phyloP scores from a whole-genome alignment of 30 jellyfish, hydroid and myxozoan genomes.

The Aurelia sp. region DNA sequence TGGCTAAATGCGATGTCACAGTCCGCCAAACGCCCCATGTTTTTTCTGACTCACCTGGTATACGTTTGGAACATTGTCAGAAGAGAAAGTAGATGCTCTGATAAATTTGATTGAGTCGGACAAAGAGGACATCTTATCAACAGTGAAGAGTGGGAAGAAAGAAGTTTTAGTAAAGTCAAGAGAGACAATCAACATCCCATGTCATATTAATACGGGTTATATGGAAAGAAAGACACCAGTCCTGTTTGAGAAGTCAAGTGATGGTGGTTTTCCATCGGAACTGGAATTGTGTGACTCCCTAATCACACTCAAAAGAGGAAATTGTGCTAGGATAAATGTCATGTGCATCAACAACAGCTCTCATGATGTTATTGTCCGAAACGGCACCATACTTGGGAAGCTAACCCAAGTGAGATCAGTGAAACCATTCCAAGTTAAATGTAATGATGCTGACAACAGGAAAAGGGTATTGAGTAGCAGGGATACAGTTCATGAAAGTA shows the following conservation, averaged over 20 bases:
- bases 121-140: not conserved
- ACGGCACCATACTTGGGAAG: conserved; percentile 3
- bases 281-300: conserved; percentile 23
- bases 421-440: conserved; percentile 13
- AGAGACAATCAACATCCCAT: conserved; percentile 13
- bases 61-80: not conserved
- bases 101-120: conserved; percentile 1
- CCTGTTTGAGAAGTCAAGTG: conserved; percentile 14
- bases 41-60: too few relatives aligned
- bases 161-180: not conserved
- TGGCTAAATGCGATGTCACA: too few relatives aligned
- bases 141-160: conserved; percentile 21
- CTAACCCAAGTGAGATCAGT: conserved; percentile 34
- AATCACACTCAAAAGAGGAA: conserved; percentile 9
- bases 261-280: not conserved
- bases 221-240: conserved; percentile 13
- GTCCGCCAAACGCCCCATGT: too few relatives aligned
- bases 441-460: not conserved
- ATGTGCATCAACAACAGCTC: not conserved
- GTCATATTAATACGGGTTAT: conserved; percentile 3
- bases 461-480: not conserved
- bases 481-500: not conserved
- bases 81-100: conserved; percentile 13
- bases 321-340: conserved; percentile 5
- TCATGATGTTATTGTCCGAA: conserved; percentile 16